Percentiles rank a stretch among this genome's conserved stretches.
These are phyloP conservation scores for Drosophila sulfurigaster DNA, from an alignment of 1,140 invertebrate species.

Conservation along the genomic window DNA sequence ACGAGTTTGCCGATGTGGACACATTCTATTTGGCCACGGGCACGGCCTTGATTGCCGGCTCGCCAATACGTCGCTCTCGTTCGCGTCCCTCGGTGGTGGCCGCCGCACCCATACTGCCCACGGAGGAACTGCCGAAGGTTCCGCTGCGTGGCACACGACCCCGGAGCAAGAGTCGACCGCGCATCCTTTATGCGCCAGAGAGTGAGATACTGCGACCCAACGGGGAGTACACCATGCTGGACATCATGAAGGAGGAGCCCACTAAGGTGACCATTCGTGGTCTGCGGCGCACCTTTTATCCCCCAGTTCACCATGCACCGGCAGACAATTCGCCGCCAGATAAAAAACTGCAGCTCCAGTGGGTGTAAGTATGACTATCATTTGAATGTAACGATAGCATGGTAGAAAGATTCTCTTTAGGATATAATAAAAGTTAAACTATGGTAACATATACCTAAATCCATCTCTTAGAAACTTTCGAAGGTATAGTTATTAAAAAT, in stretches of 20 bases:
- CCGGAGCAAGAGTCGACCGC: conserved; percentile 92
- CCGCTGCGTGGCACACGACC: conserved; percentile 87
- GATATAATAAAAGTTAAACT: too few species aligned
- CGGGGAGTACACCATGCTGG: conserved; percentile 91
- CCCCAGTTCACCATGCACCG: conserved; percentile 92
- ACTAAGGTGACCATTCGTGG: conserved; percentile 93
- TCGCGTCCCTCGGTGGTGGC: conserved; percentile 86
- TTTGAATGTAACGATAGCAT: too few species aligned
- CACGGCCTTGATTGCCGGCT: conserved; percentile 85
- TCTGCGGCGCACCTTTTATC: conserved; percentile 93
- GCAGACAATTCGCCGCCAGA: conserved; percentile 93
- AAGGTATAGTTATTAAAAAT: too few species aligned
- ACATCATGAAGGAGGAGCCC: conserved; percentile 93
- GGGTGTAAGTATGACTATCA: conserved; percentile 90
- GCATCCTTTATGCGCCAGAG: conserved; percentile 92
- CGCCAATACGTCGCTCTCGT: conserved; percentile 89
- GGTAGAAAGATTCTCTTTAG: too few species aligned
- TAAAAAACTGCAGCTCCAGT: conserved; percentile 94
- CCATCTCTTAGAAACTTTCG: too few species aligned
- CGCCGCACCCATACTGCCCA: conserved; percentile 85
- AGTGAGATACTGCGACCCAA: conserved; percentile 90
- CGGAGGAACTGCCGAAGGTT: conserved; percentile 86
- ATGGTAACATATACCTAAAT: too few species aligned
- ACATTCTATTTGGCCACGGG: conserved; percentile 94
- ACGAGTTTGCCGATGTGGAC: conserved; percentile 95